Conservation (phyloP, 2,113 vertebrate species). For the Mirounga angustirostris region DNA sequence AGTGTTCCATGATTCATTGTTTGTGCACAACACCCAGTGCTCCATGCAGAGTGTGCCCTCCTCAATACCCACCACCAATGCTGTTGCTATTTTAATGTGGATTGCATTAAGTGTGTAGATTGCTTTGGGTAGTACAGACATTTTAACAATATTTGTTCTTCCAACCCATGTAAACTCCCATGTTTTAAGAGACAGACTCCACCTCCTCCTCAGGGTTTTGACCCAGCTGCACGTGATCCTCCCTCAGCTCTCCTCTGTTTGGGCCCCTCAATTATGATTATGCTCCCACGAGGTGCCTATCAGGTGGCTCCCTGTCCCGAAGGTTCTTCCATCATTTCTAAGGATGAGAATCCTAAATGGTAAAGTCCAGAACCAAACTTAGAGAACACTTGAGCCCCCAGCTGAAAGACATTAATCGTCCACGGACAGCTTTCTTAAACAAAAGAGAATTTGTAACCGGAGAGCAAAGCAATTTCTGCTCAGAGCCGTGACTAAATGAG, state of each 20-base stretch:
- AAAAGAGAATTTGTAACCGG: constrained; percentile 28
- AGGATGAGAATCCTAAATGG: neutral
- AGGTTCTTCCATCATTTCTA: neutral
- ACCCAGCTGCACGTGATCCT: neutral
- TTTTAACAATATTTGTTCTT: neutral
- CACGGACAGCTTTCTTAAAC: constrained; percentile 17
- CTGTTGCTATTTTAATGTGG: neutral
- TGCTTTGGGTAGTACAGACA: neutral
- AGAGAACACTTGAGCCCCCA: neutral
- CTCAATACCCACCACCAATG: neutral
- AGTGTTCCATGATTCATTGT: too few species aligned
- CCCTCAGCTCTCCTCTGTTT: neutral
- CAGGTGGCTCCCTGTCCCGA: fast-evolving
- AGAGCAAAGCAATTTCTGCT: constrained; percentile 47
- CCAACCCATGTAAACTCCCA: neutral
- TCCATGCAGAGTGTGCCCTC: too few species aligned
- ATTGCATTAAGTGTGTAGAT: neutral
- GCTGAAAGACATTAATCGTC: constrained; percentile 39
- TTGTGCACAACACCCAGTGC: too few species aligned
- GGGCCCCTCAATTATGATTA: neutral
- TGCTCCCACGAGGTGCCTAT: neutral
- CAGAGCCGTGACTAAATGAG: neutral
- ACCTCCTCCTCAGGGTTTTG: neutral
- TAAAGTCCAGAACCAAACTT: constrained; percentile 25
- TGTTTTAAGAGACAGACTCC: neutral